Evolutionary conservation across 2,888 invertebrate genomes (phyloP).

Genomic region (Pherbina coryleti): DNA sequence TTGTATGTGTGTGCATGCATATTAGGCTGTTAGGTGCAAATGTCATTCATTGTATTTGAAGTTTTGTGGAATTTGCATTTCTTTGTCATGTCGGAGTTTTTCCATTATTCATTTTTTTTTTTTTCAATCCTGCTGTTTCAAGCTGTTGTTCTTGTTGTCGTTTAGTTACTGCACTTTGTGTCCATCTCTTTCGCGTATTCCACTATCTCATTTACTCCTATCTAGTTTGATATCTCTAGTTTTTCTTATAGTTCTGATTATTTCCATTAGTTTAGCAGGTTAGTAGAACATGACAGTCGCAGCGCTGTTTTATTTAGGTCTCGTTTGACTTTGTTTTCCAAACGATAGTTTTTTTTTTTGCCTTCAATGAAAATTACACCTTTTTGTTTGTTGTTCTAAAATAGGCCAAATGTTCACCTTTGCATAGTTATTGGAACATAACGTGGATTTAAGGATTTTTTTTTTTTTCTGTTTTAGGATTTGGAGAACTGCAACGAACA

Average conservation of each 20-base stretch:
- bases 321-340: slow-evolving; percentile 33
- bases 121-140: background rate
- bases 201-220: background rate
- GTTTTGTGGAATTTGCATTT: slow-evolving; percentile 34
- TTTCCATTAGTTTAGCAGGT: slow-evolving; percentile 66
- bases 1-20: background rate
- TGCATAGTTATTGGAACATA: slow-evolving; percentile 30
- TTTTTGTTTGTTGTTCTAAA: background rate
- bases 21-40: slow-evolving; percentile 27
- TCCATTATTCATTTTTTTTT: slow-evolving; percentile 23
- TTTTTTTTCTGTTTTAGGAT: background rate
- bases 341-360: slow-evolving; percentile 1
- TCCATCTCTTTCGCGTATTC: background rate
- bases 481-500: no score
- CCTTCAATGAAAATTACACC: background rate
- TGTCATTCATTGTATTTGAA: slow-evolving; percentile 37
- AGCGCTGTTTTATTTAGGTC: slow-evolving; percentile 52
- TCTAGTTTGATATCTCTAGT: background rate
- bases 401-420: slow-evolving; percentile 20
- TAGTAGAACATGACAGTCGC: slow-evolving; percentile 68
- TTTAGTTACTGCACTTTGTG: slow-evolving; percentile 8
- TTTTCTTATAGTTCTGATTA: slow-evolving; percentile 49
- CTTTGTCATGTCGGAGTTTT: slow-evolving; percentile 37
- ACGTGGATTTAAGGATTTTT: background rate
- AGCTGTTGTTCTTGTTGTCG: background rate